phyloP scores from a whole-genome alignment of 2,888 invertebrate genomes.

The Diplolepis rosae region DNA sequence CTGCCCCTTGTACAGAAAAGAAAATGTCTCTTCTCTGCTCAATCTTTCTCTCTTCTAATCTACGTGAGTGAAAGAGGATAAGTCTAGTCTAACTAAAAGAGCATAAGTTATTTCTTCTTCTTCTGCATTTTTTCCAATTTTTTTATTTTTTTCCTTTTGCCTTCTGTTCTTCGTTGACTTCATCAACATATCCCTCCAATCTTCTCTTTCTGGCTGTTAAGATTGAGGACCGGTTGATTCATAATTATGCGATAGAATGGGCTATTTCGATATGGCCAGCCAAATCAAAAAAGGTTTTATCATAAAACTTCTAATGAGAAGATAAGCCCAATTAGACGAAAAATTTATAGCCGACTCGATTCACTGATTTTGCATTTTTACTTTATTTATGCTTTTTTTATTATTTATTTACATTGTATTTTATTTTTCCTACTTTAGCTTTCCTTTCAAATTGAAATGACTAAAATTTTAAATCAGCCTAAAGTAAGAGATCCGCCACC shows the following conservation, averaged over 20 bases:
- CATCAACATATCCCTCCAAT: not conserved
- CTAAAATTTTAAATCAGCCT: too few species aligned
- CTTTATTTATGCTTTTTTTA: not conserved
- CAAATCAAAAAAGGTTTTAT: not conserved
- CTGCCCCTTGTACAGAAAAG: constrained; percentile 7
- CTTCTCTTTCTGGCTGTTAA: not conserved
- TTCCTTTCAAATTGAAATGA: too few species aligned
- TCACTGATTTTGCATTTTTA: not conserved
- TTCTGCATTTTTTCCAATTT: not conserved
- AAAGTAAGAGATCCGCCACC: too few species aligned
- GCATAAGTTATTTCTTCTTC: not conserved
- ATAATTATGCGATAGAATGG: not conserved
- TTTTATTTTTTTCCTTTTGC: not conserved
- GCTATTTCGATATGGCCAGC: not conserved
- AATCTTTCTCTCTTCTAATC: constrained; percentile 8
- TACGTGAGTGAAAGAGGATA: not conserved
- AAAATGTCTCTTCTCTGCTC: constrained; percentile 14
- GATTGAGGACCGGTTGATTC: not conserved
- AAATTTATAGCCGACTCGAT: not conserved
- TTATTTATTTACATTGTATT: not conserved
- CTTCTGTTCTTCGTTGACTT: not conserved
- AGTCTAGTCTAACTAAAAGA: constrained; percentile 1
- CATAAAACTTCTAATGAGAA: not conserved
- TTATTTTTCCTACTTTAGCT: too few species aligned
- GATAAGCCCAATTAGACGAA: not conserved